These are phyloP conservation scores for Arrhopalites spinosus DNA, from an alignment of 2,888 invertebrate species.

Conservation along the genomic window DNA sequence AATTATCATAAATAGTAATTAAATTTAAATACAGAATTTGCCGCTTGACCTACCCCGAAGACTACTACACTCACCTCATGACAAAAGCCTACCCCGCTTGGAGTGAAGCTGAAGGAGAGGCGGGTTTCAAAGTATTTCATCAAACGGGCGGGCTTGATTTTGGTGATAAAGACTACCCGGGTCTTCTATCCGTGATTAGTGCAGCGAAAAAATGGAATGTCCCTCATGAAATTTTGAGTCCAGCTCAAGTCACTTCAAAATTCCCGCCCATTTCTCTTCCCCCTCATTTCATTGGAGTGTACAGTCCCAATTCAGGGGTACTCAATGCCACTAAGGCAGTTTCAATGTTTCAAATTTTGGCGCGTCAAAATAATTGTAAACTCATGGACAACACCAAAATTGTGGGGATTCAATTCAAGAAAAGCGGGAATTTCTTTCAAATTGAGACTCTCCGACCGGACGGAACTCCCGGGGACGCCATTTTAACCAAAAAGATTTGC, in stretches of 20 bases:
- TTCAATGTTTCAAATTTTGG: conserved; percentile 48
- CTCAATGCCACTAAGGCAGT: conserved; percentile 53
- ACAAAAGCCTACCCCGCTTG: conserved; percentile 46
- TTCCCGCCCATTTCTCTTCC: conserved; percentile 47
- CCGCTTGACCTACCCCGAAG: conserved; percentile 49
- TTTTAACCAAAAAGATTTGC: conserved; percentile 42
- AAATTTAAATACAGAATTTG: conserved; percentile 53
- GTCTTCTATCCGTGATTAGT: conserved; percentile 36
- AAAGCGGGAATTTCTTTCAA: background rate
- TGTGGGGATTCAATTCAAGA: conserved; percentile 25
- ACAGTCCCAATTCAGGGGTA: conserved; percentile 50
- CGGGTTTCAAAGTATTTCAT: conserved; percentile 43
- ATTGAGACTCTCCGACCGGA: too few relatives aligned
- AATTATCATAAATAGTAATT: too few relatives aligned
- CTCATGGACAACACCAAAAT: conserved; percentile 42
- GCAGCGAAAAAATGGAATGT: conserved; percentile 42
- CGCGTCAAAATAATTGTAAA: conserved; percentile 34
- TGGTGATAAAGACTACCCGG: conserved; percentile 34
- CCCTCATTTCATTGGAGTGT: conserved; percentile 40
- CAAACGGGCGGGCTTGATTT: conserved; percentile 53
- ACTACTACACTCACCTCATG: conserved; percentile 51
- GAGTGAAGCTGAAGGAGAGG: conserved; percentile 46
- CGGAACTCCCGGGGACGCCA: background rate
- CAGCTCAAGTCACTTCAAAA: conserved; percentile 30
- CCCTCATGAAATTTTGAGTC: conserved; percentile 37